These are phyloP conservation scores for Hemicrepidius hirtus DNA, from an alignment of 2,888 invertebrate species.

Conservation along the genomic window DNA sequence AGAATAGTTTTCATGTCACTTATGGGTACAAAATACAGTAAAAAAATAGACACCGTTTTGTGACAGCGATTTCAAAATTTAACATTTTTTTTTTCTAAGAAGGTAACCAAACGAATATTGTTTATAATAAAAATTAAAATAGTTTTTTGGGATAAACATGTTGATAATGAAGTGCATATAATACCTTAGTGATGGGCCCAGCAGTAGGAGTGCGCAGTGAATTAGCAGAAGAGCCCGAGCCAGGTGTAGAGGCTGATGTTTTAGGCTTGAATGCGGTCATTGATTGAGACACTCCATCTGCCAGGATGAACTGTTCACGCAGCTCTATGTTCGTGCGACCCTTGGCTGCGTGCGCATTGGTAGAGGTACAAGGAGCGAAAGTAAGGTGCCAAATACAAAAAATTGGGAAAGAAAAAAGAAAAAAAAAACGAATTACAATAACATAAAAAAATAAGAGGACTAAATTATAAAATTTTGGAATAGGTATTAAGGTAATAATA, in stretches of 20 bases:
- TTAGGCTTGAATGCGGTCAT: slow-evolving; percentile 99
- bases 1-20: no score
- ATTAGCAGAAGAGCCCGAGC: slow-evolving; percentile 74
- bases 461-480: slow-evolving; percentile 13
- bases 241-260: slow-evolving; percentile 87
- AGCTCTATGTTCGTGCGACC: slow-evolving; percentile 99
- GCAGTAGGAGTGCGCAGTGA: slow-evolving; percentile 79
- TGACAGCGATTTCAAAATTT: no score
- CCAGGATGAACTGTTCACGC: slow-evolving; percentile 98
- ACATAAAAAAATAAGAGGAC: slow-evolving; percentile 38
- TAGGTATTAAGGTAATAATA: slow-evolving; percentile 5
- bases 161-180: slow-evolving; percentile 56
- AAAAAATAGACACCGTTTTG: no score
- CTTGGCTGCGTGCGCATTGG: slow-evolving; percentile 83
- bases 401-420: slow-evolving; percentile 42
- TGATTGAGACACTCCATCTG: slow-evolving; percentile 98
- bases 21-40: no score
- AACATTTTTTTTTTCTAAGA: no score
- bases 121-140: slow-evolving; percentile 41
- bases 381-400: slow-evolving; percentile 52
- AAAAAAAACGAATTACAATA: slow-evolving; percentile 48
- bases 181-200: slow-evolving; percentile 98
- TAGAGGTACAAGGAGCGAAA: slow-evolving; percentile 51
- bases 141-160: slow-evolving; percentile 37
- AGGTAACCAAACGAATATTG: no score